A percentile compares a stretch with the other conserved stretches of the same genome.
Evolutionary conservation across 2,797 vertebrate genomes (phyloP).

Genomic region (Acestrorhynchus altus): DNA sequence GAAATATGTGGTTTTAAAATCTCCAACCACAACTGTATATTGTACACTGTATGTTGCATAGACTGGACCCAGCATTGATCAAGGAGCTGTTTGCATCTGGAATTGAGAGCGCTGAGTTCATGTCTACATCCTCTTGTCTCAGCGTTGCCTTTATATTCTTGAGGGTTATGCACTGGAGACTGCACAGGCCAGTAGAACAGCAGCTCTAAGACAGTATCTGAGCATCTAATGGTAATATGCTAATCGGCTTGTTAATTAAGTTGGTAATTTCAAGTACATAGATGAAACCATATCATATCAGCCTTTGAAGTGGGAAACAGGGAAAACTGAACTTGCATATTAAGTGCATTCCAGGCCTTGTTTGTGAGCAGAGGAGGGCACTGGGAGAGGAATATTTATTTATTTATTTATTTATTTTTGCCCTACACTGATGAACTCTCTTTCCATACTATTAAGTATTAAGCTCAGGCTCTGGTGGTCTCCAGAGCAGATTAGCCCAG

Average conservation of each 20-base stretch:
- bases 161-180: constrained; percentile 32
- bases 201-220: constrained; percentile 43
- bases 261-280: constrained; percentile 53
- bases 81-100: no score
- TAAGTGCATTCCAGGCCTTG: constrained; percentile 36
- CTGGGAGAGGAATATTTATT: neutral
- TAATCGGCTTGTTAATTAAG: constrained; percentile 54
- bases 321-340: constrained; percentile 49
- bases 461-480: neutral
- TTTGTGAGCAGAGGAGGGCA: constrained; percentile 24
- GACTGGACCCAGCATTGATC: no score
- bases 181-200: constrained; percentile 19
- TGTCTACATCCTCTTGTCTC: constrained; percentile 45
- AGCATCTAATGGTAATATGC: constrained; percentile 50
- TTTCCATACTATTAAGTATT: neutral
- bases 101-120: no score
- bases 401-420: neutral
- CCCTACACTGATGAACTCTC: neutral
- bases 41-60: no score
- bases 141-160: constrained; percentile 21
- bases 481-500: constrained; percentile 20
- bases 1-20: no score
- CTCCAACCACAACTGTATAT: no score
- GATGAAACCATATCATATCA: constrained; percentile 42
- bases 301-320: constrained; percentile 54